phyloP scores from a whole-genome alignment of 2,797 vertebrate genomes.

The Morelia viridis region DNA sequence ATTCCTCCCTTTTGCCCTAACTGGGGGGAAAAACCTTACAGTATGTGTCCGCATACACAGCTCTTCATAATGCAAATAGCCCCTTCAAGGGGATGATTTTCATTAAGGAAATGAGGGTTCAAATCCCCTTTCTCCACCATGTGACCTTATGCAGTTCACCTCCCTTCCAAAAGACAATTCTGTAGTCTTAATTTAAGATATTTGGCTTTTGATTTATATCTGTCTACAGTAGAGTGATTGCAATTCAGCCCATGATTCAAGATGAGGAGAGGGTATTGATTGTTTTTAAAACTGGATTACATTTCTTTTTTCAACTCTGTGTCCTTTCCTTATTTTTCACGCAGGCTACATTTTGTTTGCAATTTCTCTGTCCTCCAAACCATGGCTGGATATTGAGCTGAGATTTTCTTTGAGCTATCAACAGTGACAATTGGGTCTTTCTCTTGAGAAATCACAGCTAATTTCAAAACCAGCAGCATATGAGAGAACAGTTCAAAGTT shows the following conservation, averaged over 20 bases:
- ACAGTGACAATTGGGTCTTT: conserved; percentile 31
- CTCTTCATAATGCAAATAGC: background rate
- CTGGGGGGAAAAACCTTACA: background rate
- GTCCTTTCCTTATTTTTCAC: conserved; percentile 8
- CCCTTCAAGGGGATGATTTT: background rate
- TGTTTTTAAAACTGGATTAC: conserved; percentile 33
- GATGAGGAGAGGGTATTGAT: conserved; percentile 30
- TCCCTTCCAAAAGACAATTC: background rate
- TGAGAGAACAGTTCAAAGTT: conserved; percentile 30
- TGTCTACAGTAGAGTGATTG: conserved; percentile 20
- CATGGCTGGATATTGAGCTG: background rate
- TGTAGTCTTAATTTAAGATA: conserved; percentile 5
- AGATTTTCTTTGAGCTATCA: conserved; percentile 31
- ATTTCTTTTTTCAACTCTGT: background rate
- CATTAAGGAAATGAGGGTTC: background rate
- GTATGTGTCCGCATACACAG: background rate
- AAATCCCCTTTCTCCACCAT: background rate
- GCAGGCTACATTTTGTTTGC: background rate
- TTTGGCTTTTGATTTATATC: conserved; percentile 31
- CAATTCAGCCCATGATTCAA: conserved; percentile 41
- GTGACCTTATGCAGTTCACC: background rate
- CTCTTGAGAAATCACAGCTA: conserved; percentile 36
- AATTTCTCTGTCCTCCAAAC: background rate
- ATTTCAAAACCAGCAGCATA: conserved; percentile 53
- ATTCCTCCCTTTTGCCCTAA: background rate